These are phyloP conservation scores for Indri indri DNA, from an alignment of 2,113 vertebrate species.

Conservation along the genomic window DNA sequence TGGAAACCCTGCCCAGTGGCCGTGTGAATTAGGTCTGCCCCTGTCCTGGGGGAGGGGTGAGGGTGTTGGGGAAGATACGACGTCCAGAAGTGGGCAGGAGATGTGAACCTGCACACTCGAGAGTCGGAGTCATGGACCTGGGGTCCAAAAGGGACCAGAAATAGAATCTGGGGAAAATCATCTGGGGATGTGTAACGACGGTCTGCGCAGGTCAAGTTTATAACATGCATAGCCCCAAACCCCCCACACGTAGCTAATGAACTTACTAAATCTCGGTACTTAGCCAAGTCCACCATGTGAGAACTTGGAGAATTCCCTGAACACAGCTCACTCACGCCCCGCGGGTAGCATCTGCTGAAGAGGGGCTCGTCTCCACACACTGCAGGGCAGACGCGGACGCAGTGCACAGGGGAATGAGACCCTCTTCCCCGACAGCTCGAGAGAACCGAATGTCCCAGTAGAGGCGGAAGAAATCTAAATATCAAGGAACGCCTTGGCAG, in stretches of 20 bases:
- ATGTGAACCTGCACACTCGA: rapidly evolving
- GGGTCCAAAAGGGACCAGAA: neutral
- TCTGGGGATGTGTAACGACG: too few species aligned
- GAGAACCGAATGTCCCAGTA: neutral
- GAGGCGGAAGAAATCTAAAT: neutral
- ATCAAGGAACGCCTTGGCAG: neutral
- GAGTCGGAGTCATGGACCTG: neutral
- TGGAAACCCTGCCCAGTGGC: neutral
- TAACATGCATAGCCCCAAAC: neutral
- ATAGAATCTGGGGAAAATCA: neutral
- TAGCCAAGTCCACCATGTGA: neutral
- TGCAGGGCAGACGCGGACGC: too few species aligned
- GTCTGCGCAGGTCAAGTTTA: too few species aligned
- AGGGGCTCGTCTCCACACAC: too few species aligned
- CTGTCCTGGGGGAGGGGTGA: too few species aligned
- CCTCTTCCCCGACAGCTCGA: too few species aligned
- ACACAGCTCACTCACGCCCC: rapidly evolving
- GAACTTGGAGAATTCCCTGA: neutral
- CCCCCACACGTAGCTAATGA: neutral
- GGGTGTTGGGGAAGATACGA: too few species aligned
- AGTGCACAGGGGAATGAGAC: neutral
- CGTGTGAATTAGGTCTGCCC: neutral
- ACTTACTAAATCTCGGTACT: rapidly evolving
- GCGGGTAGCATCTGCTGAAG: rapidly evolving
- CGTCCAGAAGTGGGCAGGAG: too few species aligned